Percentiles rank a stretch among this genome's conserved stretches.
These are phyloP conservation scores for Calyptomena viridis DNA, from an alignment of 2,113 vertebrate genomes.

Conservation along the genomic window DNA sequence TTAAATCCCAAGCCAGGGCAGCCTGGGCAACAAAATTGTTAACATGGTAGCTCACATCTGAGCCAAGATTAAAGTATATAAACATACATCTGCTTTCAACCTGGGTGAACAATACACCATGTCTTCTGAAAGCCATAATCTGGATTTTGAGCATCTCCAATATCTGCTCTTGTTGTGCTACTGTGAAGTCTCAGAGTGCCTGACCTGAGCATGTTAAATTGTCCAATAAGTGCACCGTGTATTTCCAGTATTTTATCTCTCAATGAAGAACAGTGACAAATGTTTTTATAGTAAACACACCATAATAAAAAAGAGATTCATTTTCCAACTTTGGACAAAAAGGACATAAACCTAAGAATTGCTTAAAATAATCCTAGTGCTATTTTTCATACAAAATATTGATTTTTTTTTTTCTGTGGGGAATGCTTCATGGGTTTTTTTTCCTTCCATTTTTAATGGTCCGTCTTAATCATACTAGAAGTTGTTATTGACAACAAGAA, in stretches of 20 bases:
- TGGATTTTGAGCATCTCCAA: conserved; percentile 13
- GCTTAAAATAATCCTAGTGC: background rate
- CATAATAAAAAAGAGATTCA: background rate
- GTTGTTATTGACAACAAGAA: conserved; percentile 51
- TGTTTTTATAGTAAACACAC: conserved; percentile 49
- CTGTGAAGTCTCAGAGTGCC: conserved; percentile 11
- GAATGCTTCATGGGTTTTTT: background rate
- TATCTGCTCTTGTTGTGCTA: conserved; percentile 21
- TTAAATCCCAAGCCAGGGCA: conserved; percentile 79
- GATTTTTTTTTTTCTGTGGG: background rate
- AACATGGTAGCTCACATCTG: conserved; percentile 67
- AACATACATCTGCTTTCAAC: conserved; percentile 54
- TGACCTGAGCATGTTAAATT: conserved; percentile 11
- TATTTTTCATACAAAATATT: conserved; percentile 10
- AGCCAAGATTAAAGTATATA: conserved; percentile 70
- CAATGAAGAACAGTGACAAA: conserved; percentile 47
- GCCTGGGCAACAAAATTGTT: conserved; percentile 67
- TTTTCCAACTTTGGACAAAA: conserved; percentile 39
- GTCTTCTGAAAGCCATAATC: conserved; percentile 24
- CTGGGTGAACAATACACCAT: conserved; percentile 23
- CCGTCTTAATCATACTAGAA: conserved; percentile 33
- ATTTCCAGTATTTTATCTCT: conserved; percentile 48
- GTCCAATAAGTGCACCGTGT: background rate
- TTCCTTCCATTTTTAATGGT: background rate
- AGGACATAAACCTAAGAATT: background rate